phyloP scores from a whole-genome alignment of 2,797 vertebrate species.

The Rhabdophis nuchalis region DNA sequence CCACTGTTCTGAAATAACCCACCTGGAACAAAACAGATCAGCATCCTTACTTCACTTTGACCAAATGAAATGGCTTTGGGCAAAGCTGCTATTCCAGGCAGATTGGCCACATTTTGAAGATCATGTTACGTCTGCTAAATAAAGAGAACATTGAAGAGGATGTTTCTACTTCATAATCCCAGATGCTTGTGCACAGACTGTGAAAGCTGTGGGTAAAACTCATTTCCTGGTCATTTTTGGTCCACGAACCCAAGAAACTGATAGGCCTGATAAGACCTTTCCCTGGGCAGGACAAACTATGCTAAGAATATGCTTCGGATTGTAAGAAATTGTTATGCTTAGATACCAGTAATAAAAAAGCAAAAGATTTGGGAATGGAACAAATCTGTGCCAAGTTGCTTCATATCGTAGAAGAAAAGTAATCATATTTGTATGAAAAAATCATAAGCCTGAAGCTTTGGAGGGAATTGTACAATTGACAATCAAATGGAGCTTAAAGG shows the following conservation, averaged over 20 bases:
- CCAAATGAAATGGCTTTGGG: not conserved
- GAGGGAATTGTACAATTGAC: constrained; percentile 81
- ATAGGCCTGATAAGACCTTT: not conserved
- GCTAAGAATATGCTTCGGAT: not conserved
- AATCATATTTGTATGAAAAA: constrained; percentile 72
- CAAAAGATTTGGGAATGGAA: constrained; percentile 41
- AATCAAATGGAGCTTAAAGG: constrained; percentile 83
- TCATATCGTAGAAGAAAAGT: constrained; percentile 67
- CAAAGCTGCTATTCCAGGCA: not conserved
- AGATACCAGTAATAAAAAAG: constrained; percentile 24
- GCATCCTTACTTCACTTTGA: not conserved
- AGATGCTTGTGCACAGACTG: not conserved
- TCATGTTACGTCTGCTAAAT: not conserved
- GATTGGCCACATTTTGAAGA: not conserved
- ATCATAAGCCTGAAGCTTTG: constrained; percentile 72
- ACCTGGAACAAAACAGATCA: not conserved
- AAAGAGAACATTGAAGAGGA: not conserved
- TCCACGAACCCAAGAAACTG: not conserved
- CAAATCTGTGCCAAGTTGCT: constrained; percentile 54
- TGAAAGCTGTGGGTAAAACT: not conserved
- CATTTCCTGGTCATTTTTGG: not conserved
- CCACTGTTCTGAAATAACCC: not conserved
- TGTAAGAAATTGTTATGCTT: constrained; percentile 1
- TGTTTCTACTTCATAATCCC: not conserved
- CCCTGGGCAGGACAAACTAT: not conserved